Percentiles rank a stretch among this genome's conserved stretches.
Evolutionary conservation across 2,888 invertebrate genomes (phyloP).

Genomic region (Auanema sp.): DNA sequence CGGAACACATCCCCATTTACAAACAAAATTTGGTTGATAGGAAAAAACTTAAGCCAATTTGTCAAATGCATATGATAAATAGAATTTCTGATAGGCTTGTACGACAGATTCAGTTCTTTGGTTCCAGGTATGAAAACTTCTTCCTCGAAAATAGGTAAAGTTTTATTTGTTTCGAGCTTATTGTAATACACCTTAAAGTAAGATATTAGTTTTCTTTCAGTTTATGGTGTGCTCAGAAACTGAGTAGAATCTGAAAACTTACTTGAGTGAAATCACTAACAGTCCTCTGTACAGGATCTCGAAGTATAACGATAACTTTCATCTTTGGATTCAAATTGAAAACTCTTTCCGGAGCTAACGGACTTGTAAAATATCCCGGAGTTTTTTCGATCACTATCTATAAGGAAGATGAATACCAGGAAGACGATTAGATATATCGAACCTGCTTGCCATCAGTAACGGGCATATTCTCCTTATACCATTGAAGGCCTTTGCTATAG

Average conservation of each 20-base stretch:
- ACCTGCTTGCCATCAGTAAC: slow-evolving; percentile 7
- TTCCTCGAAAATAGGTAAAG: slow-evolving; percentile 65
- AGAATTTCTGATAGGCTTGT: slow-evolving; percentile 71
- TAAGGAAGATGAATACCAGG: slow-evolving; percentile 4
- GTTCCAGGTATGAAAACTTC: slow-evolving; percentile 64
- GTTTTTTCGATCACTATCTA: slow-evolving; percentile 78
- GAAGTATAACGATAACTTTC: slow-evolving; percentile 85
- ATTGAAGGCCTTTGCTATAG: slow-evolving; percentile 86
- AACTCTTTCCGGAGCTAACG: slow-evolving; percentile 90
- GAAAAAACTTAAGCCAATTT: slow-evolving; percentile 88
- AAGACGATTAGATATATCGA: slow-evolving; percentile 1
- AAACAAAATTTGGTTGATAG: slow-evolving; percentile 81
- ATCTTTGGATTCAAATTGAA: slow-evolving; percentile 89
- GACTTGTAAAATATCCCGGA: slow-evolving; percentile 94
- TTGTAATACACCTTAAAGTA: slow-evolving; percentile 56
- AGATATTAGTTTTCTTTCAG: not conserved
- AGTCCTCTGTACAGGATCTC: slow-evolving; percentile 91
- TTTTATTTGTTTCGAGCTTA: slow-evolving; percentile 55
- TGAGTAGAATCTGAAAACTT: slow-evolving; percentile 1
- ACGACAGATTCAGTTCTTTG: slow-evolving; percentile 65
- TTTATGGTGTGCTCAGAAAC: not conserved
- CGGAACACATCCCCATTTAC: slow-evolving; percentile 91
- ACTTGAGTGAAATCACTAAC: slow-evolving; percentile 62
- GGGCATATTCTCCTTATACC: slow-evolving; percentile 73
- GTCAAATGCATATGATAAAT: slow-evolving; percentile 88